Base-by-base conservation (phyloP, 2,888 invertebrate genomes). In the Lasioglossum lativentre region DNA sequence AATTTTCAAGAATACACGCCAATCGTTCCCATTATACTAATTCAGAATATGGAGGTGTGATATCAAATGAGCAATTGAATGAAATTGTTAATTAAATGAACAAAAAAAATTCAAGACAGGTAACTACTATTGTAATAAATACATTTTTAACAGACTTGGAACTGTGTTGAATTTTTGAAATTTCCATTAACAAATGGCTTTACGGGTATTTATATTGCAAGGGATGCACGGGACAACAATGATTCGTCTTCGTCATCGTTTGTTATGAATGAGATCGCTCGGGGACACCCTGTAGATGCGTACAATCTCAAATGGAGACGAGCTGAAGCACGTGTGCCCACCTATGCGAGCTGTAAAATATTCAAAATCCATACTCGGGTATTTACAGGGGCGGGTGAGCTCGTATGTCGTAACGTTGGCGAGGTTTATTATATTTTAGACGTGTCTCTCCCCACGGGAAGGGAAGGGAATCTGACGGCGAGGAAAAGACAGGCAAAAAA, bases 391-490 rank as follows among this genome's bases (percentile, higher is more conserved):
- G 78, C 78, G 87, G 83, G 83, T 81, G 85, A 90, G 84, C 82
- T 82, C 74, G 85, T 90, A 82, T 76, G 79, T 80, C 82, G 87
- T 82, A 82, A 82, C 89, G 83, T 76, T 79, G 77, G 77, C 79
- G 82, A 85, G 90, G 88, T 91, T 90, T 91, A 91, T 91, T 90
- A 90, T 91, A 91, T 91, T 91, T 91, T 78, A 88, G 91, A 85
- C 87, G 88, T 86, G 91, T 86, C 88, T 91, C 82, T 79, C 59
- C 23, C 78, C 83, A 74, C 68, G 81, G 77, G 81, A 78, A 79
- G 81, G 77, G 81, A 78, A 79, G 83, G 75, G 86, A 81, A 73
- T 81, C 83, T 56, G 52, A 19, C 78, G 59, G 30, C 63, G 68
- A 71, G 40, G 68, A 45, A 59, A 42, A 72, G 66, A 59, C 30